Base-by-base conservation (phyloP, 2,888 invertebrate species). In the Timema cristinae region DNA sequence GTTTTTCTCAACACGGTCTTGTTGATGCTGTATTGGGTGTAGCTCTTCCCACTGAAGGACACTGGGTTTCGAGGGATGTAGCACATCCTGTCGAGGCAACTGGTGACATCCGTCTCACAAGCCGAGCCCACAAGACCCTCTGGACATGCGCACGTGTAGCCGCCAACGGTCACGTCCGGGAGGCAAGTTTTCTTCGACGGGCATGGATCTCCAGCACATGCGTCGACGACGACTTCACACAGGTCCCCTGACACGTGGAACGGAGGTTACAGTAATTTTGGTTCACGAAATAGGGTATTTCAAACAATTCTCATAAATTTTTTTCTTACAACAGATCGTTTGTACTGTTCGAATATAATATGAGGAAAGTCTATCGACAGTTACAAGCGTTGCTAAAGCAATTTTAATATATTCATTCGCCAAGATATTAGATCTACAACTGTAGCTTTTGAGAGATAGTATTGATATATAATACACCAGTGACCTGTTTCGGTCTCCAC, bases 21-120 rank as follows among this genome's bases (percentile, higher is more conserved):
- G 47, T 77, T 77, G 8, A 76, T 71, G 7, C 80, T 80, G 81
- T 85, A 85, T 74, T 82, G 82, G 67, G 85, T 83, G 79, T 83
- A 86, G 75, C 86, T 85, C 74, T 81, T 81, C 5, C 86, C 86
- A 70, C 81, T 79, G 76, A 86, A 85, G 10, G 84, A 84, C 74
- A 86, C 78, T 47, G 85, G 84, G 66, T 74, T 77, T 68, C 80
- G 77, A 70, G 81, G 79, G 70, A 78, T 77, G 73, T 79, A 79
- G 70, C 80, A 80, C 63, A 76, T 73, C 16, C 76, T 73, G 66
- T 77, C 77, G 50, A 75, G 74, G 67, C 81, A 81, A 16, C 75
- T 72, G 54, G 54, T 11, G 13, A 76, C 71, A 69, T 79, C 77
- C 48, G 77, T 74, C 61, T 75, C 75, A 71, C 81, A 81, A 71